Evolutionary conservation across 2,888 invertebrate species (phyloP).

Genomic region (Acanthopleura granulata): DNA sequence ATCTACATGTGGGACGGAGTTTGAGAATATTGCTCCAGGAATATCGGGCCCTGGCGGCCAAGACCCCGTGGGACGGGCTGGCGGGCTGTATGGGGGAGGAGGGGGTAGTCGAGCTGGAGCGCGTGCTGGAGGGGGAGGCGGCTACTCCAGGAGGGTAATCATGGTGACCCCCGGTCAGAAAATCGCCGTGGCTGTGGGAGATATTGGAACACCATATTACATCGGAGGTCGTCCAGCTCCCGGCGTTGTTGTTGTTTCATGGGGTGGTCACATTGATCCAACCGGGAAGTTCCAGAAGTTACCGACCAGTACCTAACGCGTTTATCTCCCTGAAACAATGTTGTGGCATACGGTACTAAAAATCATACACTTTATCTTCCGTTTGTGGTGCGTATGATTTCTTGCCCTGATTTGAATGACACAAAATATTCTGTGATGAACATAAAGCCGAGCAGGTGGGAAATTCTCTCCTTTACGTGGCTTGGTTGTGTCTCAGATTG

Average conservation of each 20-base stretch:
- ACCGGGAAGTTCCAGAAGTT: background rate
- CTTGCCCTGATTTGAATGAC: too few relatives aligned
- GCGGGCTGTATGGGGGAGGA: slow-evolving; percentile 10
- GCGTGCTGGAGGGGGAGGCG: slow-evolving; percentile 9
- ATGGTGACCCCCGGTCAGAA: background rate
- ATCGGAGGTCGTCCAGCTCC: background rate
- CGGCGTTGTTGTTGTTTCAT: slow-evolving; percentile 8
- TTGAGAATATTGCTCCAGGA: background rate
- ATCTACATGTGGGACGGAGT: background rate
- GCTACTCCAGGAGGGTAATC: background rate
- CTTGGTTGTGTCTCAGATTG: too few relatives aligned
- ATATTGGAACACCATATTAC: background rate
- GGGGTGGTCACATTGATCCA: slow-evolving; percentile 1
- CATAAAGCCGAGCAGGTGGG: too few relatives aligned
- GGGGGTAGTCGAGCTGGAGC: slow-evolving; percentile 8
- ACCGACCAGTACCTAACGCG: background rate
- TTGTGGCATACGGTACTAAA: too few relatives aligned
- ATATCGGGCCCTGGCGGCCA: slow-evolving; percentile 1
- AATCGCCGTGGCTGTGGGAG: background rate
- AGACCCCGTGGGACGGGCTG: background rate
- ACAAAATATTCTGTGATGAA: too few relatives aligned
- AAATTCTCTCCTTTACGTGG: too few relatives aligned
- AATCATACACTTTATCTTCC: too few relatives aligned
- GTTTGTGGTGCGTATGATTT: too few relatives aligned
- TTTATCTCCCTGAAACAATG: too few relatives aligned